Evolutionary conservation across 2,797 vertebrate species (phyloP).

Genomic region (Clamator glandarius): DNA sequence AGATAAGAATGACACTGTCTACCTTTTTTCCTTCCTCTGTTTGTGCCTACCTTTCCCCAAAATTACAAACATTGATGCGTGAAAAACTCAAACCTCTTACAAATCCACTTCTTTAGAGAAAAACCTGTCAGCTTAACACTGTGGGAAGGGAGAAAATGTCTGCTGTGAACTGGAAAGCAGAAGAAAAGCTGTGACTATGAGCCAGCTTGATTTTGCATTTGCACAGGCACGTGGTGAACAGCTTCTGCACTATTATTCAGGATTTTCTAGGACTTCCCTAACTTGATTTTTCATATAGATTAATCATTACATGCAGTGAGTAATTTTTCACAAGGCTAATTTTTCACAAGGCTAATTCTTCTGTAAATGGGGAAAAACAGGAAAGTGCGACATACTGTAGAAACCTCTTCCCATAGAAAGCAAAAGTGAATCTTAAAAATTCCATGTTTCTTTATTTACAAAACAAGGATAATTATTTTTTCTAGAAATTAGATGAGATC

Average conservation of each 20-base stretch:
- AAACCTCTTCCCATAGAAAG: constrained; percentile 24
- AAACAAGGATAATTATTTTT: constrained; percentile 41
- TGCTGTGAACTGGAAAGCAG: neutral
- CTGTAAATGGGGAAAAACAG: neutral
- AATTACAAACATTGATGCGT: neutral
- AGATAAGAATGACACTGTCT: neutral
- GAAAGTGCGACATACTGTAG: neutral
- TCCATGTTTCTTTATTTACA: constrained; percentile 72
- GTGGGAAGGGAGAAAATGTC: neutral
- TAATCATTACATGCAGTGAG: neutral
- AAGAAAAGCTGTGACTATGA: neutral
- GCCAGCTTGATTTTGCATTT: neutral
- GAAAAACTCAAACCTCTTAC: neutral
- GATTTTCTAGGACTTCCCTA: neutral
- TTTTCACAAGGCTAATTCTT: no score
- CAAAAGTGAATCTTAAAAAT: constrained; percentile 50
- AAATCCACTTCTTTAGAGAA: neutral
- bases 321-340: neutral
- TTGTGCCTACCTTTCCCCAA: neutral
- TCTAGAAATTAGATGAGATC: constrained; percentile 82
- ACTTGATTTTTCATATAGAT: neutral
- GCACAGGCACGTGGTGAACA: fast-evolving
- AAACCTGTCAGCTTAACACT: neutral
- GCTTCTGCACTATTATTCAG: neutral
- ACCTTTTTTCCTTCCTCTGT: neutral